Conservation (phyloP, 2,113 vertebrate genomes). For the Toxostoma redivivum region DNA sequence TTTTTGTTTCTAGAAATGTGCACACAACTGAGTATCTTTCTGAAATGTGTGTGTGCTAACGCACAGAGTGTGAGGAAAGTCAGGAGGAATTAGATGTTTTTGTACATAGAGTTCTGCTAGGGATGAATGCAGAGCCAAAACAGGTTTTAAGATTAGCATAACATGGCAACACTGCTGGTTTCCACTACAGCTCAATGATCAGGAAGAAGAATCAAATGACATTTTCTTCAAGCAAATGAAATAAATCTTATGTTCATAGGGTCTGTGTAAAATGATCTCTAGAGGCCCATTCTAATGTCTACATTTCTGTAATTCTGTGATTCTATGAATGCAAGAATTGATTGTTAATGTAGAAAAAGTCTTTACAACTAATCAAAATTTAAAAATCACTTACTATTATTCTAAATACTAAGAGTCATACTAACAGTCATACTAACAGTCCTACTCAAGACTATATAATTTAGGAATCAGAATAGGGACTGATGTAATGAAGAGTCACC, state of each 20-base stretch:
- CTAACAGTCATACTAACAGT: not conserved
- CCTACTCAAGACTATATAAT: not conserved
- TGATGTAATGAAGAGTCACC: not conserved
- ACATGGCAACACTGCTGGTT: not conserved
- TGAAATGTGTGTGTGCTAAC: not conserved
- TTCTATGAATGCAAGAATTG: not conserved
- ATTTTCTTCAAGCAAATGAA: not conserved
- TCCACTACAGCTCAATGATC: not conserved
- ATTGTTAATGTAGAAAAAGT: not conserved
- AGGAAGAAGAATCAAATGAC: not conserved
- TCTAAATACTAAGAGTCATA: not conserved
- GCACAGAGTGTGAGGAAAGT: not conserved
- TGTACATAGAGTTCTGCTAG: not conserved
- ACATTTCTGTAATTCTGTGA: not conserved
- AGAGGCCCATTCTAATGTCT: not conserved
- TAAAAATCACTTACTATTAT: not conserved
- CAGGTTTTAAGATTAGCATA: rapidly evolving
- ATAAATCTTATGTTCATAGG: not conserved
- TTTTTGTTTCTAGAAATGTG: not conserved
- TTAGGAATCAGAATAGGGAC: not conserved
- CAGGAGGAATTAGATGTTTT: not conserved
- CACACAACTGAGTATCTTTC: not conserved
- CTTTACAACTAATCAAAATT: not conserved
- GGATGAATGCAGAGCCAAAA: not conserved
- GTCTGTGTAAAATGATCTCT: not conserved